These are phyloP conservation scores for Plusia festucae DNA, from an alignment of 2,888 invertebrate species.

Conservation along the genomic window DNA sequence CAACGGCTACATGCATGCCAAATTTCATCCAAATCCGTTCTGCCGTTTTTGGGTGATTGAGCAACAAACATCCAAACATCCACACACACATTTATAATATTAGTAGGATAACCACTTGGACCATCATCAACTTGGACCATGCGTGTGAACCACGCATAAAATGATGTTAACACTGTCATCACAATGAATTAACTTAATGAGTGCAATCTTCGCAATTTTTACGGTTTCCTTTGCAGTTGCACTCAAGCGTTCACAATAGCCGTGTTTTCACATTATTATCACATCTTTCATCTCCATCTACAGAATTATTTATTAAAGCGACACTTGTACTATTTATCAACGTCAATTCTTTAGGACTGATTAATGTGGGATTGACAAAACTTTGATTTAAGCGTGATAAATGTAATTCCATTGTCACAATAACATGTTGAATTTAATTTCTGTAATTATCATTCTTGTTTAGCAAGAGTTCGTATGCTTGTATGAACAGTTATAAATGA, in stretches of 20 bases:
- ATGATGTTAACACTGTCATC: conserved; percentile 43
- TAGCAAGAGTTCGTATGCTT: not conserved
- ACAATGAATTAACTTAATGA: conserved; percentile 49
- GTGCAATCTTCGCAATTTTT: conserved; percentile 51
- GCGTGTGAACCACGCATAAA: conserved; percentile 34
- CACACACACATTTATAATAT: too few species aligned
- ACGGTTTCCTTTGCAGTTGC: conserved; percentile 47
- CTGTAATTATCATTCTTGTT: not conserved
- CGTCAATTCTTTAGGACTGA: not conserved
- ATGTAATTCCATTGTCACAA: not conserved
- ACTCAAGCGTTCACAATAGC: conserved; percentile 33
- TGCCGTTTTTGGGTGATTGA: too few species aligned
- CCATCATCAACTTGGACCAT: conserved; percentile 32
- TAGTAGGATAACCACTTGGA: too few species aligned
- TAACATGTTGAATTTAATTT: not conserved
- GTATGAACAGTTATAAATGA: not conserved
- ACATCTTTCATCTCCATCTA: conserved; percentile 19
- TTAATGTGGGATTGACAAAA: not conserved
- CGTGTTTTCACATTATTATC: conserved; percentile 45
- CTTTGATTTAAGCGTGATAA: not conserved
- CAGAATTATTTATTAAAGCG: conserved; percentile 24
- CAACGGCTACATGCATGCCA: too few species aligned
- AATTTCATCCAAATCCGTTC: too few species aligned
- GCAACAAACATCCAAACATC: too few species aligned
- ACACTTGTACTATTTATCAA: conserved; percentile 10